A percentile compares a stretch with the other conserved stretches of the same genome.
phyloP scores from a whole-genome alignment of 2,888 invertebrate species.

The Teleogryllus oceanicus region DNA sequence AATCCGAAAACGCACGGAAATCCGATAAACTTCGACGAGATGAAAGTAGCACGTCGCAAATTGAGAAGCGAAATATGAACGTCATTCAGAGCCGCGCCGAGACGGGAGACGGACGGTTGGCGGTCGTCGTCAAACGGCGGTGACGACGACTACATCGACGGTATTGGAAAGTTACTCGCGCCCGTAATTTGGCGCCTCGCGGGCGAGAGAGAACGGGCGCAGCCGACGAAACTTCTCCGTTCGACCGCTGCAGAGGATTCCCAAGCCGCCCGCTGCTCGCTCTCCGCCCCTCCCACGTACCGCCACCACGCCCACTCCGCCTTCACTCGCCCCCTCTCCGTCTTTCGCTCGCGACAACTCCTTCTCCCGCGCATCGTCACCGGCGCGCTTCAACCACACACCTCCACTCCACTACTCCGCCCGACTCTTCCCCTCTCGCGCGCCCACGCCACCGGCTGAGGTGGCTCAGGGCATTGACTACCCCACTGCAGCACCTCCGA shows the following conservation, averaged over 20 bases:
- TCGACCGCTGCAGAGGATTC: background rate
- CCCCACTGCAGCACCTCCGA: too few species aligned
- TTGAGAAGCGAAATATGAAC: background rate
- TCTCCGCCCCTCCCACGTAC: too few species aligned
- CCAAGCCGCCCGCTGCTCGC: too few species aligned
- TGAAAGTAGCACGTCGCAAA: too few species aligned
- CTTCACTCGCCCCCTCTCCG: too few species aligned
- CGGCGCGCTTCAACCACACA: too few species aligned
- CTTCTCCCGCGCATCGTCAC: too few species aligned
- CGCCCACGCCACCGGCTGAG: background rate
- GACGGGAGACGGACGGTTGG: background rate
- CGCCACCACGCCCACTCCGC: too few species aligned
- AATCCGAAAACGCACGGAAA: too few species aligned
- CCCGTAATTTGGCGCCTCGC: background rate
- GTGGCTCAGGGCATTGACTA: too few species aligned
- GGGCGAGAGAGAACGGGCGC: background rate
- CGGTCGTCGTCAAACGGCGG: background rate
- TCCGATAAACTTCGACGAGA: too few species aligned
- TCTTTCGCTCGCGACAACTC: too few species aligned
- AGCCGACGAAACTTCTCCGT: background rate
- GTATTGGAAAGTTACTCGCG: background rate
- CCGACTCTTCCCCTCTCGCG: background rate
- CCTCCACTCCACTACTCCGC: background rate
- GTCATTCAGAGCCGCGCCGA: background rate
- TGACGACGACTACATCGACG: conserved; percentile 1